Evolutionary conservation across 1,140 invertebrate genomes (phyloP), one percentile per base, ranked within the genome.

Genomic region (Campoletis sonorensis): DNA sequence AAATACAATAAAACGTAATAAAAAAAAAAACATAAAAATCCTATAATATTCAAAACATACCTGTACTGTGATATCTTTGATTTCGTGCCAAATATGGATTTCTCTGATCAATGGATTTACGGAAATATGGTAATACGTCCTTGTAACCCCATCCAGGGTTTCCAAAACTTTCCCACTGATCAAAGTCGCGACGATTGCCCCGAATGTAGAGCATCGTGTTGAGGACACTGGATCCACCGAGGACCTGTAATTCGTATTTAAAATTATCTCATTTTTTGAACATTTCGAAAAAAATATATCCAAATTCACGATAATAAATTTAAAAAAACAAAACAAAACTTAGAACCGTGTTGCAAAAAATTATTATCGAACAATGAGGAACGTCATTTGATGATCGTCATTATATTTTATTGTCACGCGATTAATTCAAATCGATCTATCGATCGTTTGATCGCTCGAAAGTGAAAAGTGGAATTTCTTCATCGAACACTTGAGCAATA

Each of bases 171-270:
- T 96, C 96, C 98, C 98, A 99, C 73, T 96, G 94, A 89, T 99
- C 97, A 86, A 95, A 99, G 89, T 99, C 98, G 4, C 95, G 92
- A 80, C 95, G 94, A 92, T 99, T 98, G 0, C 98, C 98, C 79
- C 98, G 92, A 8, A 99, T 95, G 89, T 99, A 99, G 0, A 98
- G 94, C 98, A 99, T 97, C 0, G 96, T 97, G 84, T 97, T 97
- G 0, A 97, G 90, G 0, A 97, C 96, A 18, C 95, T 96, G 0
- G 96, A 98, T 0, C 98, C 98, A 0, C 98, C 98, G 15, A 97
- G 88, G 4, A 96, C 94, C 91, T 92, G 33, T 4, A 78, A 77
- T 18, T 77, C 30, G 23, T 11, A 45, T 40, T 45, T 21, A 67
- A 78, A 30, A 33, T 70, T 33, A n/a, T 1, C 37, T n/a, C 18